Evolutionary conservation across 2,888 invertebrate genomes (phyloP), one percentile per base, ranked within the genome.

Genomic region (Eueremaeus valkanovi): DNA sequence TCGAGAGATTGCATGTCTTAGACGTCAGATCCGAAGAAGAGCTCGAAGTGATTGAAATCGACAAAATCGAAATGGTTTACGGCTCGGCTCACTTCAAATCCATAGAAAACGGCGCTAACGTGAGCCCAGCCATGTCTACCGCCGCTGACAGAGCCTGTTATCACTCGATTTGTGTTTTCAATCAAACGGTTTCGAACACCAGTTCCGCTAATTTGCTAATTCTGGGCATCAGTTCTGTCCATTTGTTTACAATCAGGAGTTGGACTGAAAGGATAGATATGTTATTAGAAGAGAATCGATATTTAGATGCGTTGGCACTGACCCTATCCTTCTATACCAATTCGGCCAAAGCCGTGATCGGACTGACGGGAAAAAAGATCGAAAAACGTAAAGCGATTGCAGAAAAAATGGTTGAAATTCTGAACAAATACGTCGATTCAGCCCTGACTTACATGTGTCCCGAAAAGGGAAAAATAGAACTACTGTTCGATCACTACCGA

Each of bases 61-160:
- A 90, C 42, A 88, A 88, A 81, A 90, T 92, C 21, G 90, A 91
- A 55, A 87, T 94, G 55, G 92, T 93, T 0, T 94, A 93, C 81
- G 90, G 91, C 63, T 92, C 92, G 42, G 92, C 93, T 61, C 92
- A 91, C 83, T 92, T 91, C 82, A 89, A 95, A 85, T 97, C 92
- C 0, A 85, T 96, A 55, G 95, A 95, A 77, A 97, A 97, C 0
- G 98, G 98, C 8, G 96, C 97, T 0, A 94, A 95, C 82, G 98
- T 91, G 77, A 90, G 89, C 82, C 87, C 88, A 83, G 92, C 92
- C 16, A 87, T 92, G 88, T 90, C 90, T 0, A 84, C 88, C 77
- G 90, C 90, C 73, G 91, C 89, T 11, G 90, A 90, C 83, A 85
- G 88, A 78, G 90, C 91, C 0, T 91, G 90, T 81, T 91, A 90